These are phyloP conservation scores for Trachelus troglodyta DNA, from an alignment of 2,888 invertebrate species.

Conservation along the genomic window DNA sequence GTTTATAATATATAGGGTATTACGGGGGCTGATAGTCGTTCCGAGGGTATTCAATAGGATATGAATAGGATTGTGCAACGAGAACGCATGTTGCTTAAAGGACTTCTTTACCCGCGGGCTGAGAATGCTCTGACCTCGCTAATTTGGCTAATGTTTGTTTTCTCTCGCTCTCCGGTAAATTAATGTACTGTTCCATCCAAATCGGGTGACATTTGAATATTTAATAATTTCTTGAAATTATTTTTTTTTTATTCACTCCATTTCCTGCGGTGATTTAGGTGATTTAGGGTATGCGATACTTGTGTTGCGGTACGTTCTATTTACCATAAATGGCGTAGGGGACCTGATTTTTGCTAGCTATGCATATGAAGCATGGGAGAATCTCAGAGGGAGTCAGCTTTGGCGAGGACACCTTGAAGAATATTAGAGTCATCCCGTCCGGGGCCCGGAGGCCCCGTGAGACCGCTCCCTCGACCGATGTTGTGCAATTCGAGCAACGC, in stretches of 20 bases:
- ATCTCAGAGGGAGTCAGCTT: slow-evolving; percentile 14
- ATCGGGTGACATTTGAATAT: slow-evolving; percentile 1
- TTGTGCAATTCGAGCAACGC: slow-evolving; percentile 40
- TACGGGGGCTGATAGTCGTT: neutral
- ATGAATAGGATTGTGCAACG: neutral
- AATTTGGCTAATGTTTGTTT: slow-evolving; percentile 8
- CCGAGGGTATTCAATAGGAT: neutral
- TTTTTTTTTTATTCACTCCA: neutral
- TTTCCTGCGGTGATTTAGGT: neutral
- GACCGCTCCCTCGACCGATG: slow-evolving; percentile 43
- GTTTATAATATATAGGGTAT: neutral
- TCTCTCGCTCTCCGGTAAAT: neutral
- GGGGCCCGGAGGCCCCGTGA: slow-evolving; percentile 21
- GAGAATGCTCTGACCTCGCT: neutral
- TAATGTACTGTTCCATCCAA: neutral
- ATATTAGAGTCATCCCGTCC: slow-evolving; percentile 47
- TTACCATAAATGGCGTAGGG: neutral
- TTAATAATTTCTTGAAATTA: neutral
- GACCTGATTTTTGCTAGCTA: neutral
- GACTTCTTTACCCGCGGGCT: neutral
- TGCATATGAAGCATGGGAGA: neutral
- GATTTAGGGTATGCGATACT: neutral
- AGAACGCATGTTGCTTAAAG: slow-evolving; percentile 1
- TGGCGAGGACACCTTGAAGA: slow-evolving; percentile 23
- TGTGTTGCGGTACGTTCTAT: too few relatives aligned